Base-by-base conservation (phyloP, 2,888 invertebrate species). In the Hypomecis punctinalis region DNA sequence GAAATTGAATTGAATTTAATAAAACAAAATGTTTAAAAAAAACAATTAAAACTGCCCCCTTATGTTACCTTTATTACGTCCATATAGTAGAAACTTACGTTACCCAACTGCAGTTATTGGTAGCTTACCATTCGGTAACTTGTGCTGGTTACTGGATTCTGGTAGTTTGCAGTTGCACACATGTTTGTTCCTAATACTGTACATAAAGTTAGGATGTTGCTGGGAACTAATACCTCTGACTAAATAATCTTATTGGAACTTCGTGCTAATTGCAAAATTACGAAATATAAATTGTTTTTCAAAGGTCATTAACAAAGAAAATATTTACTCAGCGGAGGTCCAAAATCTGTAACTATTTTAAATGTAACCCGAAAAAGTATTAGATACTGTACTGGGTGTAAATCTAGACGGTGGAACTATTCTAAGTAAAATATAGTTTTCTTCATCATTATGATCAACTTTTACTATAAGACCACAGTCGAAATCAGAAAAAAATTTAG, bases 111-210 rank as follows among this genome's bases (percentile, higher is more conserved):
- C 72, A 72, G 78, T 78, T 81, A 81, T 78, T 75, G 80, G 76
- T 73, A 72, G 76, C 75, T 81, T 77, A 79, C 78, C 77, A 81
- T 80, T 82, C 74, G 71, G 72, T 69, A 81, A 79, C 75, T 82
- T 68, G 70, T 72, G 66, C 73, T 61, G 61, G 76, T 76, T 76
- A 76, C 79, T 69, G 69, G 74, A 77, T 80, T 81, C 81, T 74
- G 75, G 76, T 74, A 78, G 80, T 76, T 78, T 73, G 73, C 66
- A 76, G 74, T 78, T 76, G 76, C 70, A 61, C 72, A 75, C 70
- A 78, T 75, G 77, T 69, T 69, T 52, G 66, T 65, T 69, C 64
- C 70, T 66, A 70, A 70, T 65, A 72, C 64, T 52, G 61, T 61
- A 49, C 33, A 45, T 11, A 53, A 66, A 42, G 58, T 62, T 51